Evolutionary conservation across 1,140 invertebrate genomes (phyloP), one percentile per base, ranked within the genome.

Genomic region (Choristoneura fumiferana): DNA sequence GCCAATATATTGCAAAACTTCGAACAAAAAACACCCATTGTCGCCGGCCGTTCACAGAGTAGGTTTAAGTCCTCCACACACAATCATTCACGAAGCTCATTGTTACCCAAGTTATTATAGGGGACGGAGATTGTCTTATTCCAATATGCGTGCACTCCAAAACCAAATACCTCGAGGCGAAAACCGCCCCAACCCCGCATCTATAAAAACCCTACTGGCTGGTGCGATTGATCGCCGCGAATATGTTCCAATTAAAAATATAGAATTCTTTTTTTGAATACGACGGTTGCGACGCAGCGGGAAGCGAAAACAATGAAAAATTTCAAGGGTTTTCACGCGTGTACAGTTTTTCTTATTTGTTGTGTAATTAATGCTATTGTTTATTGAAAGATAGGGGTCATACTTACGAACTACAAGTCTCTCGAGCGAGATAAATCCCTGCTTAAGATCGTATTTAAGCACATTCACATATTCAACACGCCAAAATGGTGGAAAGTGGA

Each of bases 181-280:
- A 29, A 34, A 36, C 12, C 43, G 57, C 62, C 74, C 76, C 71
- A 29, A 33, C 43, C 65, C 13, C 37, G 58, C 54, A 36, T 29
- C 58, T 56, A 72, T 65, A 73, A 78, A 71, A 76, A 69, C 2
- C 22, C 22, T 29, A 52, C 58, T 62, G 53, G 54, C 56, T 53
- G 61, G 43, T 6, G 65, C 71, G 76, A 77, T 78, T 76, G 78
- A 81, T 78, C 71, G 64, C 60, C 71, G 64, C 60, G 78, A 85
- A 85, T 85, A 83, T 85, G 82, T 83, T 83, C 78, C 80, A 85
- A 85, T 85, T 85, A 83, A 81, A 78, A 78, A 65, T 59, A 57
- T 49, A 69, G 65, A 62, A 45, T 53, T 67, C 52, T 45, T 54
- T 62, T 63, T 71, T 63, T 14, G 33, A 65, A 63, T 56, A 18